These are phyloP conservation scores for Caenorhabditis brenneri DNA, from an alignment of 1,140 invertebrate genomes.

Conservation along the genomic window DNA sequence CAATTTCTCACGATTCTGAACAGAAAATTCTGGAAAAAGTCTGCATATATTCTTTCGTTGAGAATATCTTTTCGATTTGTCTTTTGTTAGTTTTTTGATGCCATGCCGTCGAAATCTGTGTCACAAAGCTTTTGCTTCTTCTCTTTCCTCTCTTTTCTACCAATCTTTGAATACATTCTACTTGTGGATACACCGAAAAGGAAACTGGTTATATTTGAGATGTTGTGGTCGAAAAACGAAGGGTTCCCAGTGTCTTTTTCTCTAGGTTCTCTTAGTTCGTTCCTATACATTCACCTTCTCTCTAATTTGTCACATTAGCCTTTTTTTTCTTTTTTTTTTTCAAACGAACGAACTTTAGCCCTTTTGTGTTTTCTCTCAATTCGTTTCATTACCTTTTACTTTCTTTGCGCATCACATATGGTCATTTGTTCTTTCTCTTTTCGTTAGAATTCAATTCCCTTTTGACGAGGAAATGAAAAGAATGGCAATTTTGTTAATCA, in stretches of 20 bases:
- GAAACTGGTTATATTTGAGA: not conserved
- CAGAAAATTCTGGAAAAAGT: too few species aligned
- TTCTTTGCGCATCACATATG: not conserved
- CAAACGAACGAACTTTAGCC: constrained; percentile 9
- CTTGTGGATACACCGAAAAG: not conserved
- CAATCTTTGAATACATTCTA: not conserved
- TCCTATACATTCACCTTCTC: not conserved
- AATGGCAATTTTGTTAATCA: not conserved
- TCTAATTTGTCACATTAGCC: constrained; percentile 20
- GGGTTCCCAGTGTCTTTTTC: not conserved
- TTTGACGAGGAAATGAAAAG: too few species aligned
- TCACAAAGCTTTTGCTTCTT: not conserved
- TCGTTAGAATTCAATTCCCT: too few species aligned
- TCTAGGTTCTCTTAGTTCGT: not conserved
- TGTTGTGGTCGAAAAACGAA: not conserved
- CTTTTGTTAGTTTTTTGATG: not conserved
- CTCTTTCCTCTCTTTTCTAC: not conserved
- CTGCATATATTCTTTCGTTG: not conserved
- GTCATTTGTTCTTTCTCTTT: not conserved
- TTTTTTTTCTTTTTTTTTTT: too few species aligned
- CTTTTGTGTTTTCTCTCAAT: not conserved
- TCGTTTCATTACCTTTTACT: not conserved
- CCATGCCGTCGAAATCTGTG: not conserved
- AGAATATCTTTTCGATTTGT: not conserved
- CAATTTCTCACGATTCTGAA: too few species aligned